Percentiles rank a stretch among this genome's conserved stretches.
These are phyloP conservation scores for Gibbula magus DNA, from an alignment of 2,888 invertebrate species.

Conservation along the genomic window DNA sequence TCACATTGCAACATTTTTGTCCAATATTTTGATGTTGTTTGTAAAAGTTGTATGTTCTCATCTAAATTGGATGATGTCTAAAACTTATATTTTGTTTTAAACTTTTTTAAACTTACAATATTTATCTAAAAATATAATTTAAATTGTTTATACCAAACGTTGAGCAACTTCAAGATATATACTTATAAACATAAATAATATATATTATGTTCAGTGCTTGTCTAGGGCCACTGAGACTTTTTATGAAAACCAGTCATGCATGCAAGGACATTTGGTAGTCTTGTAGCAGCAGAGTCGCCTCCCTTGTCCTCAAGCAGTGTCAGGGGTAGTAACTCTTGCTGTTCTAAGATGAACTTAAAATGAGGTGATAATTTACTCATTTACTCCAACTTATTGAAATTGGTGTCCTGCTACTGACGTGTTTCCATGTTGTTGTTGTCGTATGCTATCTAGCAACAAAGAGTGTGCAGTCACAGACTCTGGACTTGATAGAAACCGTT, in stretches of 20 bases:
- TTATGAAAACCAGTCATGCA: constrained; percentile 1
- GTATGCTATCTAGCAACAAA: constrained; percentile 25
- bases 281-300: not conserved
- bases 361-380: constrained; percentile 22
- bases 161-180: constrained; percentile 10
- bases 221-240: not conserved
- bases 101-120: constrained; percentile 3
- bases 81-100: constrained; percentile 18
- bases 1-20: constrained; percentile 7
- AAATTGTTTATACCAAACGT: constrained; percentile 14
- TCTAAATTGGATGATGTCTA: constrained; percentile 10
- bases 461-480: constrained; percentile 19
- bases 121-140: constrained; percentile 11
- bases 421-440: constrained; percentile 19
- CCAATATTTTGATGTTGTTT: constrained; percentile 22
- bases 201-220: constrained; percentile 8
- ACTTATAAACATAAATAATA: constrained; percentile 16
- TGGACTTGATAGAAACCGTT: constrained; percentile 27
- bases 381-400: constrained; percentile 16
- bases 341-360: constrained; percentile 16
- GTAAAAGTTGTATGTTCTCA: constrained; percentile 15
- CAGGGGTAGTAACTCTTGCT: constrained; percentile 6
- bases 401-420: constrained; percentile 22
- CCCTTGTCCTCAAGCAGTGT: not conserved
- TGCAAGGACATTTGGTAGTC: not conserved